Base-by-base conservation (phyloP, 2,113 vertebrate genomes). In the Eonycteris spelaea region DNA sequence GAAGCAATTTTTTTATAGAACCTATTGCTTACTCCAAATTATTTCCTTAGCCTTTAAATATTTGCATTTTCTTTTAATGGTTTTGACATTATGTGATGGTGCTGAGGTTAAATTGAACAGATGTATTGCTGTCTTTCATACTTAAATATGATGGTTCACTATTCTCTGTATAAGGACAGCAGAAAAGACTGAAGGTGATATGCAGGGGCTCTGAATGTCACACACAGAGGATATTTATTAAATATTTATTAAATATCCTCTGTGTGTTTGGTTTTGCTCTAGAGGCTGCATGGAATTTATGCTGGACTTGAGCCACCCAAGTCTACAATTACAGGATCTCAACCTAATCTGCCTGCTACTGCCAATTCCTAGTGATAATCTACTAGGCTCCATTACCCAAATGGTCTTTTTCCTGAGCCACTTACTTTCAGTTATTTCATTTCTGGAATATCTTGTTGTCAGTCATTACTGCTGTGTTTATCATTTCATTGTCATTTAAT, bases 1-100 rank as follows among this genome's bases (percentile, higher is more conserved):
- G 90, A 96, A 94, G 97, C 40, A 48, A 87, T 92, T 96, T 95
- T 94, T 95, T 96, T 73, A 80, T 38, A 94, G 84, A 85, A 94
- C 1, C 15, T 59, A 45, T 22, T 75, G 84, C 87, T 85, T 90
- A 55, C 68, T 92, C 65, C 90, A 95, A 93, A 96, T 94, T 90
- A 63, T 96, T 87, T 63, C 57, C 67, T 57, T 51, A 35, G 53
- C 80, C 48, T 85, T 94, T 63, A 80, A 67, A 77, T 75, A 75
- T 87, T 67, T 88, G 53, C 84, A 77, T 90, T 92, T 93, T 86
- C 65, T 94, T 83, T 88, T 59, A 80, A 33, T 90, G 59, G 78
- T 74, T 85, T 91, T 87, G 90, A 91, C 78, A 53, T 88, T 74
- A 73, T 67, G 68, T 82, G 40, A 82, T 45, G 57, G 68, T 51